Evolutionary conservation across 1,140 invertebrate species (phyloP), one percentile per base, ranked within the genome.

Genomic region (Drosophila ogumai): DNA sequence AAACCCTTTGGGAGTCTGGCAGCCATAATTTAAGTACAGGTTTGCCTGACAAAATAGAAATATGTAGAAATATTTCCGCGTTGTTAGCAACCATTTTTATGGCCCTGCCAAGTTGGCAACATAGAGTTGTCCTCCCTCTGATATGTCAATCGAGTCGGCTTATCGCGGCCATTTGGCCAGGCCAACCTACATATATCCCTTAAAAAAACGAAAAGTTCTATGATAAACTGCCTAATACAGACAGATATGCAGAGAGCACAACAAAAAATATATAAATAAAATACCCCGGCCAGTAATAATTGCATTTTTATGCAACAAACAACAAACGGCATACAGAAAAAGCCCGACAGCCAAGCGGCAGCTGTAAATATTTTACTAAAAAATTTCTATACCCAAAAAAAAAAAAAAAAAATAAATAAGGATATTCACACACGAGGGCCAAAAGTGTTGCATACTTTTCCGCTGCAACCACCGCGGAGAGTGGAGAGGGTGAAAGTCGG

Each of bases 261-360:
- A 40, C 6, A 65, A 57, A 40, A 15, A 22, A 25, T 7, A 57
- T 31, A 49, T 57, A 63, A 60, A 78, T 60, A 58, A 67, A 80
- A 60, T 76, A 28, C 61, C 43, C 34, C 34, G 50, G 43, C 55
- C 74, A 75, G 72, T 66, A 78, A 81, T 85, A 88, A 88, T 88
- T 88, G 81, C 85, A 90, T 88, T 88, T 88, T 78, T 81, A 85
- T 88, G 77, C 61, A 55, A 71, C 57, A 64, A 88, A 76, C 64
- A 55, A 79, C 57, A 72, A 88, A 73, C 44, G 40, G 67, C 43
- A 78, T 46, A 69, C 19, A 47, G 44, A 49, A 55, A 59, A 55
- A 52, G 9, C 41, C 36, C 40, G 31, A 47, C 49, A 47, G 54
- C 54, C 36, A 28, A 55, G 50, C 49, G 44, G 22, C 56, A 72